phyloP scores from a whole-genome alignment of 2,888 invertebrate species.

The Pycnomerus fuliginosus region DNA sequence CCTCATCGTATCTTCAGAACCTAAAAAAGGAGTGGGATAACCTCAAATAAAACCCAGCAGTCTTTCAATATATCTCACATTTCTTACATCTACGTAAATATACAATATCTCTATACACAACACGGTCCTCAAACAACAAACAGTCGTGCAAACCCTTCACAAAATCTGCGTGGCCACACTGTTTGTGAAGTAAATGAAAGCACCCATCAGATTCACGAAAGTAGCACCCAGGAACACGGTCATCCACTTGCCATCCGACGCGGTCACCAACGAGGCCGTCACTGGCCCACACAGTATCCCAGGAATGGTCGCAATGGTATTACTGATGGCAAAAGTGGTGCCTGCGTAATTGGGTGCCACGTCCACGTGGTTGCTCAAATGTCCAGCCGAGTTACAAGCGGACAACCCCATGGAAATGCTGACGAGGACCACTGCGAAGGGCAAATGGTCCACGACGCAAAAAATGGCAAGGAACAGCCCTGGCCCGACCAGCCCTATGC shows the following conservation, averaged over 20 bases:
- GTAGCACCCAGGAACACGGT: constrained; percentile 73
- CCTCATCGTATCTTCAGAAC: no score
- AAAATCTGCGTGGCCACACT: constrained; percentile 68
- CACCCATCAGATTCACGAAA: constrained; percentile 69
- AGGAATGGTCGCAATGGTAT: constrained; percentile 74
- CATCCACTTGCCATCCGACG: constrained; percentile 71
- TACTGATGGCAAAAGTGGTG: constrained; percentile 73
- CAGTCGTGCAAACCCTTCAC: no score
- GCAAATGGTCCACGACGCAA: constrained; percentile 67
- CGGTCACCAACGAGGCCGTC: constrained; percentile 70
- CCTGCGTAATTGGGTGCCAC: constrained; percentile 77
- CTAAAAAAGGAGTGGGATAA: no score
- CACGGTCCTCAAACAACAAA: no score
- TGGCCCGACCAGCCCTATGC: constrained; percentile 69
- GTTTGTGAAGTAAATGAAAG: constrained; percentile 71
- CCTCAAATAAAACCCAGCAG: no score
- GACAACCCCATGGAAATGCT: constrained; percentile 74
- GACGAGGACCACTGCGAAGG: constrained; percentile 68
- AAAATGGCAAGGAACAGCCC: constrained; percentile 70
- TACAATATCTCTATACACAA: no score
- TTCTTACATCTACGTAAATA: no score
- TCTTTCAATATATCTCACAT: no score
- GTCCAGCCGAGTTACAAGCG: constrained; percentile 74
- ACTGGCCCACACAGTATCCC: constrained; percentile 75
- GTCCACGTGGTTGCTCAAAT: constrained; percentile 75